Evolutionary conservation across 2,888 invertebrate genomes (phyloP).

Genomic region (Agriotes lineatus): DNA sequence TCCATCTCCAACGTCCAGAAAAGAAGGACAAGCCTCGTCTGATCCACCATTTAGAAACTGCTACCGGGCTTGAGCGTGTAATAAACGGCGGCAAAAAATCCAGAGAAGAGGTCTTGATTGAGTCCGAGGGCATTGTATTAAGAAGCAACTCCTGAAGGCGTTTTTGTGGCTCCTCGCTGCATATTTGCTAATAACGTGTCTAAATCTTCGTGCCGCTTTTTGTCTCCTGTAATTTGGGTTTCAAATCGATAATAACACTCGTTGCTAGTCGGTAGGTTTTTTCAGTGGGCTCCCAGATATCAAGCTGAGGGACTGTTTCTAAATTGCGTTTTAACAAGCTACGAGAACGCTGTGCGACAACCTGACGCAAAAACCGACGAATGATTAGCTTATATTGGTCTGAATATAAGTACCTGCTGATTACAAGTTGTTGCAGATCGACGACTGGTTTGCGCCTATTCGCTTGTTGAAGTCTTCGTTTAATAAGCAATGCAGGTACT

Average conservation of each 20-base stretch:
- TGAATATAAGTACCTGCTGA: background rate
- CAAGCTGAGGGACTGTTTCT: conserved; percentile 6
- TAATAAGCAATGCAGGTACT: no score
- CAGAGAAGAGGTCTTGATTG: conserved; percentile 35
- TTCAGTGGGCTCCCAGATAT: background rate
- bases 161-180: conserved; percentile 19
- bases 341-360: background rate
- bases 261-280: conserved; percentile 20
- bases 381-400: background rate
- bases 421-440: background rate
- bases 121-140: conserved; percentile 39
- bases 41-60: conserved; percentile 39
- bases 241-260: conserved; percentile 36
- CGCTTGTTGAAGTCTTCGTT: no score
- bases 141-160: no score
- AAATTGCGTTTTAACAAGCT: conserved; percentile 29
- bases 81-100: conserved; percentile 36
- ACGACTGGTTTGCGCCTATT: no score
- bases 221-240: conserved; percentile 29
- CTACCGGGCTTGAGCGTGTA: conserved; percentile 43
- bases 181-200: conserved; percentile 34
- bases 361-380: background rate
- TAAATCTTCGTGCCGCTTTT: conserved; percentile 25
- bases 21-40: conserved; percentile 35
- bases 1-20: conserved; percentile 19